Conservation (phyloP, 2,888 invertebrate species). For the Limnephilus auricula region DNA sequence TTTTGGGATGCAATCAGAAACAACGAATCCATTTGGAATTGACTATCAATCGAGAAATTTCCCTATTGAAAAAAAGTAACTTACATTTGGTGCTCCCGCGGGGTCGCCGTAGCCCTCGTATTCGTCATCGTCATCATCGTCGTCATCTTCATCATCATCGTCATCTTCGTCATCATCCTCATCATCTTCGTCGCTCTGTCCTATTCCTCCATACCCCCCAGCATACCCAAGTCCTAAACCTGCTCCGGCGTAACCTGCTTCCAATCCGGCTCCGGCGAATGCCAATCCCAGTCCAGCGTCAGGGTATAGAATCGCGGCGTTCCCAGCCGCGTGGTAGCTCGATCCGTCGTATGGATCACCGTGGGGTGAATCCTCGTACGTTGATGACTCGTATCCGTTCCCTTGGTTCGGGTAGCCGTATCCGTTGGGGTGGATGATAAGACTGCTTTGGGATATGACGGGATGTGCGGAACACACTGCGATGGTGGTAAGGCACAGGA, state of each 20-base stretch:
- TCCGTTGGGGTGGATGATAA: conserved; percentile 29
- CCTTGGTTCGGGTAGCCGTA: background rate
- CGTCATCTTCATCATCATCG: background rate
- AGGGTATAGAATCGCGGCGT: background rate
- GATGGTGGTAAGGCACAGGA: conserved; percentile 42
- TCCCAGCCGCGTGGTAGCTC: conserved; percentile 1
- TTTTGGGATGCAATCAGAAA: too few relatives aligned
- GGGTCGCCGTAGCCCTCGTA: background rate
- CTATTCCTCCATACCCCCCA: background rate
- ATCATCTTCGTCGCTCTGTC: background rate
- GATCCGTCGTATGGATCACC: background rate
- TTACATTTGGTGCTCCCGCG: background rate
- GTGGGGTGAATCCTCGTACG: background rate
- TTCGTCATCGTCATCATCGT: background rate
- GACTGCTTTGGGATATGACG: conserved; percentile 58
- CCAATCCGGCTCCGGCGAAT: background rate
- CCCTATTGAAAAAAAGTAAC: background rate
- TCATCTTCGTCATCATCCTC: background rate
- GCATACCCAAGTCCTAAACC: background rate
- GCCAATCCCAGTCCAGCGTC: background rate
- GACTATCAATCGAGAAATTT: too few relatives aligned
- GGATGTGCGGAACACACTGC: conserved; percentile 40
- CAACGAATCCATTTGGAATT: too few relatives aligned
- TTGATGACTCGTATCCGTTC: background rate
- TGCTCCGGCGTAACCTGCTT: background rate